Percentiles rank a stretch among this genome's conserved stretches.
Evolutionary conservation across 1,140 invertebrate genomes (phyloP).

Genomic region (Drosophila asahinai): DNA sequence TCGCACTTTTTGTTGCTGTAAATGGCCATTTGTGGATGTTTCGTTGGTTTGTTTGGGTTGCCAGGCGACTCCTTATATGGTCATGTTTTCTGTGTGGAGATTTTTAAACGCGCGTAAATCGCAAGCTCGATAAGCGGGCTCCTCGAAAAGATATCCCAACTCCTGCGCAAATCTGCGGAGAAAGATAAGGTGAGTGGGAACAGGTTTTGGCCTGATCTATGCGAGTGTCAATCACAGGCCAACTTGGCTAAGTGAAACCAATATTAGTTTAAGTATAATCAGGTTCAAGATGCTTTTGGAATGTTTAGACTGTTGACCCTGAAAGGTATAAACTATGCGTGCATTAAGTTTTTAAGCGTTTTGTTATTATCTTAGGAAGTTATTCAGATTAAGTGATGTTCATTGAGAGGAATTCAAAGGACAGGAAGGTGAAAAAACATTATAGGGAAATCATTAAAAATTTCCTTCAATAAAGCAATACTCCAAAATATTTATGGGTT

Average conservation of each 20-base stretch:
- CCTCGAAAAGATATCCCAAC: conserved; percentile 13
- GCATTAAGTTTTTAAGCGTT: too few species aligned
- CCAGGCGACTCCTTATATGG: conserved; percentile 60
- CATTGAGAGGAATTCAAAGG: neutral
- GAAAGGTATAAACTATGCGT: neutral
- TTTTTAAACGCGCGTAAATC: conserved; percentile 38
- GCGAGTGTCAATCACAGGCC: conserved; percentile 10
- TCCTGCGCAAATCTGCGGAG: conserved; percentile 12
- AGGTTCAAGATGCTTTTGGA: neutral
- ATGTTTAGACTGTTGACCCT: neutral
- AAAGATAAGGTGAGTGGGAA: conserved; percentile 13
- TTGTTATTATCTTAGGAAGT: neutral
- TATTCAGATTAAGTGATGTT: neutral
- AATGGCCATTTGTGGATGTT: conserved; percentile 63
- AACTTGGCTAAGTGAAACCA: neutral
- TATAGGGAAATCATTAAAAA: neutral
- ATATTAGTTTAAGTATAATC: too few species aligned
- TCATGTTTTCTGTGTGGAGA: conserved; percentile 61
- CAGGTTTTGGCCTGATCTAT: conserved; percentile 18
- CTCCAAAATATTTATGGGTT: neutral
- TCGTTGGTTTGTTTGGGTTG: conserved; percentile 29
- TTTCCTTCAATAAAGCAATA: neutral
- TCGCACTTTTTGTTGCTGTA: conserved; percentile 49
- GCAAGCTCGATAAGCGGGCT: conserved; percentile 54
- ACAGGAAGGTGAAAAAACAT: neutral